These are phyloP conservation scores for Oreochromis grahami DNA, from an alignment of 2,797 vertebrate genomes.

Conservation along the genomic window DNA sequence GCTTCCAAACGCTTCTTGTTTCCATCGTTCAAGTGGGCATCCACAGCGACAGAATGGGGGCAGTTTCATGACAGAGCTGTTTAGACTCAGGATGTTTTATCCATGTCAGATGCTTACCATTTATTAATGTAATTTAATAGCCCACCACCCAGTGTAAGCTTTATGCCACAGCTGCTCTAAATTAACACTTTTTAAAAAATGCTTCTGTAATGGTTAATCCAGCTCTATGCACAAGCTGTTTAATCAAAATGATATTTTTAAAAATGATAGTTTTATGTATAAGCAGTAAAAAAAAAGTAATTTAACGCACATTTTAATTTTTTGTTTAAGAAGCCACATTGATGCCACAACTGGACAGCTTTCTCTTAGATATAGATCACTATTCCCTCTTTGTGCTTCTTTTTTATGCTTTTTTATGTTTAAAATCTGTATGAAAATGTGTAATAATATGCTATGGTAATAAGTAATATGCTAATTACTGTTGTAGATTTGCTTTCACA, in stretches of 20 bases:
- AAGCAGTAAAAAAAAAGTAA: neutral
- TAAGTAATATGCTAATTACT: neutral
- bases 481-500: neutral
- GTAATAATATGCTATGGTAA: neutral
- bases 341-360: neutral
- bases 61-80: neutral
- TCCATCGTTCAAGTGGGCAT: neutral
- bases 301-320: neutral
- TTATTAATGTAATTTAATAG: neutral
- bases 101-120: neutral
- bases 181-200: neutral
- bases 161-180: neutral
- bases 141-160: neutral
- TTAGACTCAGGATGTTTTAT: conserved; percentile 3
- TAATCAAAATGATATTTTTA: neutral
- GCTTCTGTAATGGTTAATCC: neutral
- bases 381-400: neutral
- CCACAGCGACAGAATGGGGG: neutral
- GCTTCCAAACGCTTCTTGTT: neutral
- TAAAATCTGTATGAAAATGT: neutral
- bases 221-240: neutral
- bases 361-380: neutral
- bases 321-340: neutral
- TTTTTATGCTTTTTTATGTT: neutral
- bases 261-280: neutral